Evolutionary conservation across 2,888 invertebrate genomes (phyloP).

Genomic region (Drosophila suboccidentalis): DNA sequence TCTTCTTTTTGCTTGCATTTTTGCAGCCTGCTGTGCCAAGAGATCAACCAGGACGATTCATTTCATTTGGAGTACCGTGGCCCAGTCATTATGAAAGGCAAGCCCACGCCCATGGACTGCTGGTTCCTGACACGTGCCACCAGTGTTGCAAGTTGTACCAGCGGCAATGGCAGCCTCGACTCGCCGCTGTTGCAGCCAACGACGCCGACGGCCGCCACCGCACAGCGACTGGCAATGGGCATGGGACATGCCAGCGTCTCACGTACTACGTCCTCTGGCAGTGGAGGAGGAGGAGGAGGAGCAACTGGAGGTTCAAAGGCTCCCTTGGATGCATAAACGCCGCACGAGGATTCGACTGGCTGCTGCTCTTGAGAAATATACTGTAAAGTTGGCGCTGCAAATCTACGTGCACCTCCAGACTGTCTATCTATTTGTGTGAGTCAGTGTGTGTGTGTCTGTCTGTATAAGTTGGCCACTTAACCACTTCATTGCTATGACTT

Average conservation of each 20-base stretch:
- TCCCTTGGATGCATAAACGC: slow-evolving; percentile 77
- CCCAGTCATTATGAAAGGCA: slow-evolving; percentile 96
- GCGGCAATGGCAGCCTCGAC: slow-evolving; percentile 77
- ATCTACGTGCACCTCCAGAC: slow-evolving; percentile 53
- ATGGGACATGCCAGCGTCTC: slow-evolving; percentile 69
- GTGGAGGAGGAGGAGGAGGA: slow-evolving; percentile 13
- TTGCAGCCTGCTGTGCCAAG: slow-evolving; percentile 92
- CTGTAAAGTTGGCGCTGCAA: slow-evolving; percentile 72
- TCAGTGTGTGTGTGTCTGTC: slow-evolving; percentile 17
- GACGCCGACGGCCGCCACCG: slow-evolving; percentile 61
- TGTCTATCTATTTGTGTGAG: slow-evolving; percentile 42
- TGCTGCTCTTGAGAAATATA: slow-evolving; percentile 78
- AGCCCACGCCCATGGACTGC: slow-evolving; percentile 96
- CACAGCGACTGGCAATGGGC: slow-evolving; percentile 50
- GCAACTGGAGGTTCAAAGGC: slow-evolving; percentile 40
- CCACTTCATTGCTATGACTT: slow-evolving; percentile 72
- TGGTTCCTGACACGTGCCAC: slow-evolving; percentile 90
- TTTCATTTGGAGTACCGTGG: slow-evolving; percentile 95
- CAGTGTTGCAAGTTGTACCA: slow-evolving; percentile 50
- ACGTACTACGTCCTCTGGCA: slow-evolving; percentile 74
- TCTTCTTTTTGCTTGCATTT: slow-evolving; percentile 3
- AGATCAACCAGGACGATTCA: slow-evolving; percentile 93
- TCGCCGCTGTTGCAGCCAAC: slow-evolving; percentile 73
- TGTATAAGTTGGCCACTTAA: slow-evolving; percentile 67
- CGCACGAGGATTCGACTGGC: slow-evolving; percentile 77